Base-by-base conservation (phyloP, 2,797 vertebrate species). In the Neosilurus hyrtlii region DNA sequence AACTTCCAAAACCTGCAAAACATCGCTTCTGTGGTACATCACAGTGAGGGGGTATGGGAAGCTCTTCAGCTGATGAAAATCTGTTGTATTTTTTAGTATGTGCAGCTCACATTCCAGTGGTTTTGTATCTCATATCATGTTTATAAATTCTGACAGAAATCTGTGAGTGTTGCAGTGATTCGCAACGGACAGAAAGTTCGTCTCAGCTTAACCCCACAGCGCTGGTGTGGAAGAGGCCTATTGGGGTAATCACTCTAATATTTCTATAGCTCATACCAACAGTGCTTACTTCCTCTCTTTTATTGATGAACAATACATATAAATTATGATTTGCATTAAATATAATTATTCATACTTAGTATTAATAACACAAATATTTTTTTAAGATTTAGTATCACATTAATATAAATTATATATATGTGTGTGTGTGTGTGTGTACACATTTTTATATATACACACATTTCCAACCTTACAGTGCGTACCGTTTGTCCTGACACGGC, bases 1-100 rank as follows among this genome's bases (percentile, higher is more conserved):
- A 99, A 99, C 92, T 99, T 99, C 91, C 96, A 96, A 91, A 96
- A 92, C 22, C 93, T 99, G 78, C 96, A 97, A 83, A 97, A 97
- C 74, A 95, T 99, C 0, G 95, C 96, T 66, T 94, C 89, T 0
- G 97, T 99, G 86, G 97, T 98, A 15, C 97, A 99, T 88, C 97
- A 97, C 86, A 99, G 97, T 0, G 97, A 99, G 91, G 97, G 96
- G 94, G 98, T 99, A 83, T 16, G 63, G 18, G 7, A 54, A 4
- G 10, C 12, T n/a, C 1, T 81, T 10, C 24, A 9, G 43, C 18
- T 10, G 18, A 11, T 66, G 9, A 16, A 20, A 49, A 67, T 4
- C 26, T 22, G 37, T 62, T 30, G 52, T 59, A 11, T 57, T 74
- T 57, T 54, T 18, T 18, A 71, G 8, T 24, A 14, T 67, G 15